phyloP scores from a whole-genome alignment of 2,888 invertebrate genomes.

The Muschampia plurimacula region DNA sequence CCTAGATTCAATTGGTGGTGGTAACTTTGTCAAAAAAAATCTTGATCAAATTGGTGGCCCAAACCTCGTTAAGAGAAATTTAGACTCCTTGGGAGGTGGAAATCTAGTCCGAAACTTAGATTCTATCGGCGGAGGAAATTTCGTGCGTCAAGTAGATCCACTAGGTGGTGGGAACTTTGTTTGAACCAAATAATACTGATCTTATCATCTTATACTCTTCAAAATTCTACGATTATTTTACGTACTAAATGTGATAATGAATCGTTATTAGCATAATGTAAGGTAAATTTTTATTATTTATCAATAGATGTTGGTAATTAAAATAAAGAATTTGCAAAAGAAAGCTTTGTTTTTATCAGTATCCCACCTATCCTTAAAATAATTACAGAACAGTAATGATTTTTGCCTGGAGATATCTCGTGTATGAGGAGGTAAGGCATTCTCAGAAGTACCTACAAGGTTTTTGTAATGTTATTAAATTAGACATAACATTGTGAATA shows the following conservation, averaged over 20 bases:
- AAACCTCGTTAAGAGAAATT: conserved; percentile 71
- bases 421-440: conserved; percentile 44
- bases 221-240: conserved; percentile 48
- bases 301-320: conserved; percentile 38
- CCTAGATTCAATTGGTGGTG: conserved; percentile 72
- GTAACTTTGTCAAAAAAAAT: conserved; percentile 75
- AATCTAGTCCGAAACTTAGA: conserved; percentile 78
- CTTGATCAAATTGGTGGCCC: conserved; percentile 76
- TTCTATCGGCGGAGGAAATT: conserved; percentile 81
- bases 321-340: conserved; percentile 49
- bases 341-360: conserved; percentile 52
- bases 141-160: conserved; percentile 71
- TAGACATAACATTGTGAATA: not conserved
- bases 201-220: conserved; percentile 39
- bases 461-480: not conserved
- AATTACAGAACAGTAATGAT: not conserved
- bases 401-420: not conserved
- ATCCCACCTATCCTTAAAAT: not conserved
- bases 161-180: conserved; percentile 75
- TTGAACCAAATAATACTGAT: conserved; percentile 51
- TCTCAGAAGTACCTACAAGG: not conserved
- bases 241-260: conserved; percentile 63
- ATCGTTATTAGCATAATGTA: conserved; percentile 32
- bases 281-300: conserved; percentile 46
- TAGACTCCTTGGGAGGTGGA: conserved; percentile 76